Conservation (phyloP, 1,140 invertebrate genomes). For the Tetragnatha versicolor region DNA sequence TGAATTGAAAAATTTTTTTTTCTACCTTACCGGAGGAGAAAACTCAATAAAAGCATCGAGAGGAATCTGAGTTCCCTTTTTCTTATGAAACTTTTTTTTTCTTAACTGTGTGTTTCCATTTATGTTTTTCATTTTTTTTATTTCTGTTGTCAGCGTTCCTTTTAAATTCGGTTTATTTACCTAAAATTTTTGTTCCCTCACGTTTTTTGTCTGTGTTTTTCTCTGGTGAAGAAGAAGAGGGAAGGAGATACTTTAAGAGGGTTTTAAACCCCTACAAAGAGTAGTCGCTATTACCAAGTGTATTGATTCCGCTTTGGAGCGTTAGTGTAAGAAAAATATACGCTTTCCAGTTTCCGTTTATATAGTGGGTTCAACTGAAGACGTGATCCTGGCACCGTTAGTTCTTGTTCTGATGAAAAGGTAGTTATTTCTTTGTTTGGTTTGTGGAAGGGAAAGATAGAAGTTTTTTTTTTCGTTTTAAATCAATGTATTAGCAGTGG, state of each 20-base stretch:
- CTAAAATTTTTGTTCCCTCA: not conserved
- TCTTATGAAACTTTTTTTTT: not conserved
- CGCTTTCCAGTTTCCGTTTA: not conserved
- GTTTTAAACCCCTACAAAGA: not conserved
- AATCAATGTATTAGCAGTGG: too few species aligned
- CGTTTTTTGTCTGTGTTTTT: not conserved
- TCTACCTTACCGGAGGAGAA: not conserved
- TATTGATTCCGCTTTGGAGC: conserved; percentile 10
- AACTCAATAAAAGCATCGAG: conserved; percentile 9
- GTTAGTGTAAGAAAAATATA: not conserved
- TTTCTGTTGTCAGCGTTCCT: not conserved
- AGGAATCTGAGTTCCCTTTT: not conserved
- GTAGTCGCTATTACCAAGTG: not conserved
- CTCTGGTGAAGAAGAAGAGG: not conserved
- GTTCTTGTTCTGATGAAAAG: conserved; percentile 13
- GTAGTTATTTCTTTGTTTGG: conserved; percentile 1
- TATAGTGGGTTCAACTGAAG: not conserved
- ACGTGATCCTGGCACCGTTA: not conserved
- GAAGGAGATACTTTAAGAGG: not conserved
- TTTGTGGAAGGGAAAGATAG: not conserved
- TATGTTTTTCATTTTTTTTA: not conserved
- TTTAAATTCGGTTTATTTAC: conserved; percentile 1
- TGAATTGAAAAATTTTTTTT: not conserved
- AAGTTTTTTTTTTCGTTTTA: too few species aligned
- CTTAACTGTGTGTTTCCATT: not conserved